Conservation (phyloP, 2,113 vertebrate genomes). For the Equus quagga region DNA sequence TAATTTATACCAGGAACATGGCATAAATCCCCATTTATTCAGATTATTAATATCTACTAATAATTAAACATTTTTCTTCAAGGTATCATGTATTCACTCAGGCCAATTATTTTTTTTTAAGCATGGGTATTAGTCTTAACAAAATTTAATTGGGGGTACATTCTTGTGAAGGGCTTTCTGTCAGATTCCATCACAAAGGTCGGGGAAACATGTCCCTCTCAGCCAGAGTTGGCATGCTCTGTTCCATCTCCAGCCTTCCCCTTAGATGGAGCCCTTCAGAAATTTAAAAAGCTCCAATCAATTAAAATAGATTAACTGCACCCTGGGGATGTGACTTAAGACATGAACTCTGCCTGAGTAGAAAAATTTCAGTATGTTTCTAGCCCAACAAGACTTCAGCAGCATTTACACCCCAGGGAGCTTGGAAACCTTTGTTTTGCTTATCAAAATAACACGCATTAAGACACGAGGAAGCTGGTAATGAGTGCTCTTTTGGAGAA, state of each 20-base stretch:
- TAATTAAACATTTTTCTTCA: not conserved
- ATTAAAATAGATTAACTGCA: not conserved
- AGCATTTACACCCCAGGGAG: not conserved
- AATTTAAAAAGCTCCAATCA: not conserved
- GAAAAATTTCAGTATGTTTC: not conserved
- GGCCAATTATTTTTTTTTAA: not conserved
- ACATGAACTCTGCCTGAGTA: not conserved
- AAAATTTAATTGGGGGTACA: not conserved
- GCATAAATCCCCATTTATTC: not conserved
- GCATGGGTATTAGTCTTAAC: not conserved
- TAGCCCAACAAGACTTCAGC: not conserved
- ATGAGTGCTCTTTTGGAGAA: not conserved
- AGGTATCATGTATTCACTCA: not conserved
- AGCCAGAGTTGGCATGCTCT: accelerated
- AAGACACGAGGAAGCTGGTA: not conserved
- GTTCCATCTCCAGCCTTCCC: not conserved
- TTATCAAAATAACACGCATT: not conserved
- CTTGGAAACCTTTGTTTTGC: not conserved
- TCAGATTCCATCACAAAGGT: not conserved
- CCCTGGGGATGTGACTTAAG: not conserved
- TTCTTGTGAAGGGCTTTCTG: not conserved
- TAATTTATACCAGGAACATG: not conserved
- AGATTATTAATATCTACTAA: not conserved
- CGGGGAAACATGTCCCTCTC: accelerated
- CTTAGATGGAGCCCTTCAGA: not conserved